A percentile compares a stretch with the other conserved stretches of the same genome.
Conservation (phyloP, 2,797 vertebrate genomes). For the Erethizon dorsatum region DNA sequence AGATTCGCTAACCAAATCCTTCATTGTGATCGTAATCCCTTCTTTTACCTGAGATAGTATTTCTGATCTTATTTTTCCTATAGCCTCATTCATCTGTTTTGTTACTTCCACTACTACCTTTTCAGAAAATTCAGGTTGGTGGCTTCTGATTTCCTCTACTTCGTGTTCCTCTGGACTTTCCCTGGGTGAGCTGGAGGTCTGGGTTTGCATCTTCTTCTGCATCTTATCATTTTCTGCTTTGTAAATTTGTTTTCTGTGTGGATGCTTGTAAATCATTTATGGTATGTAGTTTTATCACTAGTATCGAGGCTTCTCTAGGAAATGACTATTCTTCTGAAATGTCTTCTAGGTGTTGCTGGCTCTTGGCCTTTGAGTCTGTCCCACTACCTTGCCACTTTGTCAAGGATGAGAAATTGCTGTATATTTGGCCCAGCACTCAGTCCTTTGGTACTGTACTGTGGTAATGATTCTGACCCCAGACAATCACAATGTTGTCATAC, state of each 20-base stretch:
- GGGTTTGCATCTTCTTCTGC: neutral
- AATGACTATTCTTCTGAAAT: neutral
- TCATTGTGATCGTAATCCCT: neutral
- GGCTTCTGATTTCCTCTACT: neutral
- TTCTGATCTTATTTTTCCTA: neutral
- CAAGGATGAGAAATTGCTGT: neutral
- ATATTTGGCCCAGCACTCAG: neutral
- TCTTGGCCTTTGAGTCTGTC: neutral
- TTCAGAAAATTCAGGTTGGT: neutral
- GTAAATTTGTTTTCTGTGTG: neutral
- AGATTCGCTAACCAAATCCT: neutral
- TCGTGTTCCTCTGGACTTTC: neutral
- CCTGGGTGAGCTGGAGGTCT: neutral
- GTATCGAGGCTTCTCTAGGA: neutral
- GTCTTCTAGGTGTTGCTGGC: neutral
- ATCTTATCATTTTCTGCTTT: neutral
- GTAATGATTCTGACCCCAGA: neutral
- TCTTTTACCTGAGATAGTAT: neutral
- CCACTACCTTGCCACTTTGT: neutral
- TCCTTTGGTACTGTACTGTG: neutral
- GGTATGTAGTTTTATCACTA: neutral
- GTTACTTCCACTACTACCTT: neutral
- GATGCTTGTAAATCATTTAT: neutral
- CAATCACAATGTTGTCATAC: neutral
- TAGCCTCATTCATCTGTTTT: neutral